Conservation (phyloP, 2,888 invertebrate species). For the Sminthurides aquaticus region DNA sequence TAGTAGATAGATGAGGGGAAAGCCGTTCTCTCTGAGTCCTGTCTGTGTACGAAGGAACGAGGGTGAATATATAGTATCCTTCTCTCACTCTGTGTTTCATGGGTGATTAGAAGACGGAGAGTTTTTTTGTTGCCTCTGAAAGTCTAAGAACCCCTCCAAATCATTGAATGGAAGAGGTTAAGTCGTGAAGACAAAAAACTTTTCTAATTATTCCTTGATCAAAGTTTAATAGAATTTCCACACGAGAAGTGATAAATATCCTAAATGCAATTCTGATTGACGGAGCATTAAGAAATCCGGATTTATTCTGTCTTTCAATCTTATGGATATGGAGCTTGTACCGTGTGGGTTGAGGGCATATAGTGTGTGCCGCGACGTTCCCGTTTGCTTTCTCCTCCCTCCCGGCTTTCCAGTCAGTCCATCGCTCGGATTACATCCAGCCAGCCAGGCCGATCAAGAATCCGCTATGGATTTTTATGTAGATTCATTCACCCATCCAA, state of each 20-base stretch:
- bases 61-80: too few relatives aligned
- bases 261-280: conserved; percentile 44
- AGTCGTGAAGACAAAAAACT: conserved; percentile 37
- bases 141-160: conserved; percentile 13
- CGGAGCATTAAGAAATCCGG: conserved; percentile 41
- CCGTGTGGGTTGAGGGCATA: not conserved
- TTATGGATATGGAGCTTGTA: not conserved
- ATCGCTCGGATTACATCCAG: not conserved
- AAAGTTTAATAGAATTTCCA: conserved; percentile 45
- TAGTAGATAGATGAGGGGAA: too few relatives aligned
- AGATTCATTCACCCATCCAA: not conserved
- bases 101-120: conserved; percentile 37
- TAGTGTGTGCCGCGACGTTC: not conserved
- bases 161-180: conserved; percentile 31
- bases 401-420: not conserved
- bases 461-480: not conserved
- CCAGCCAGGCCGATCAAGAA: too few relatives aligned
- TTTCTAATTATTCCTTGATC: conserved; percentile 44
- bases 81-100: conserved; percentile 34
- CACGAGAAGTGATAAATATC: conserved; percentile 44
- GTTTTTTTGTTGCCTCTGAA: conserved; percentile 25
- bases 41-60: too few relatives aligned
- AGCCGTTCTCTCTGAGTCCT: too few relatives aligned
- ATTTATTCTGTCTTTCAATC: conserved; percentile 25
- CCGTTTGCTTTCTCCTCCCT: too few relatives aligned